Evolutionary conservation across 2,113 vertebrate genomes (phyloP), one percentile per base, ranked within the genome.

Genomic region (Gavialis gangeticus): DNA sequence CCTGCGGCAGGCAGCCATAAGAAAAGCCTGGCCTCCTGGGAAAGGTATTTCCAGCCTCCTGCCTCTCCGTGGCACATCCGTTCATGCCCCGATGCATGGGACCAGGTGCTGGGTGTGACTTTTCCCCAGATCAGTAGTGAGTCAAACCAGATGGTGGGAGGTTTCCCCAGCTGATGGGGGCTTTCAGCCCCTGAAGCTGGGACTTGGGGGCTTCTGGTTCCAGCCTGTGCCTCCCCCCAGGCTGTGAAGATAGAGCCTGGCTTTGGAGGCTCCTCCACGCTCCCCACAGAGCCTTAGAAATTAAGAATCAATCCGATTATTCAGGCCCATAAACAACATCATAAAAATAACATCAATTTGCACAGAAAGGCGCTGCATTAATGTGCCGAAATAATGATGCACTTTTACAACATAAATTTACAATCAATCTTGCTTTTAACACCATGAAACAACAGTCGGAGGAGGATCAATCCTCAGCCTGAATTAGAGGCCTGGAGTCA

Each of bases 281-380:
- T 95, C 92, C 94, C 94, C 84, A 64, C 89, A 87, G 95, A 21
- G 94, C 92, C 96, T 94, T 82, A 75, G 94, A 97, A 97, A 97
- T 97, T 97, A 97, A 96, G 97, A 98, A 98, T 97, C 97, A 96
- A 97, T 98, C 92, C 92, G 97, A 98, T 98, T 97, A 98, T 98
- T 97, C 96, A 97, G 91, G 90, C 97, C 94, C 95, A 96, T 97
- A 97, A 98, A 97, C 97, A 98, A 97, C 95, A 96, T 96, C 96
- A 97, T 97, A 97, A 98, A 97, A 97, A 96, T 97, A 96, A 97
- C 97, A 97, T 98, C 96, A 97, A 96, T 97, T 98, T 97, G 94
- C 95, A 94, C 94, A 95, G 93, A 95, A 95, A 97, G 95, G 96
- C 96, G 88, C 83, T 59, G 90, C 56, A 86, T 94, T 97, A 96